phyloP scores from a whole-genome alignment of 2,888 invertebrate species.

The Parapristionchus giblindavisi region DNA sequence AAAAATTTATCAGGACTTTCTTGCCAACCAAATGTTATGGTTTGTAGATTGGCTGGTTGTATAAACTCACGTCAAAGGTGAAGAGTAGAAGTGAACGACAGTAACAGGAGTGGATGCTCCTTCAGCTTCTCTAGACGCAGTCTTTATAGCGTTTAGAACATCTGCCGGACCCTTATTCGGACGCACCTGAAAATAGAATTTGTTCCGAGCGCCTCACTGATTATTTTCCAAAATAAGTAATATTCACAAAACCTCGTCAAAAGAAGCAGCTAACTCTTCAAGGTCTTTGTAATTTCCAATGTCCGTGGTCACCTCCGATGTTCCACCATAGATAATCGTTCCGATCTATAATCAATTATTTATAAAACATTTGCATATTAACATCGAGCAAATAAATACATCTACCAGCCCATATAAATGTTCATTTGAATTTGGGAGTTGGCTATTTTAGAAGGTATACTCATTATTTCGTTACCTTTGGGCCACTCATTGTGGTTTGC shows the following conservation, averaged over 20 bases:
- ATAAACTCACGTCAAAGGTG: conserved; percentile 12
- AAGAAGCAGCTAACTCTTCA: conserved; percentile 54
- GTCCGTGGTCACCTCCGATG: conserved; percentile 60
- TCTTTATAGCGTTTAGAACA: conserved; percentile 3
- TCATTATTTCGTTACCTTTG: not conserved
- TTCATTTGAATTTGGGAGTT: too few relatives aligned
- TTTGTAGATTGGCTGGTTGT: too few relatives aligned
- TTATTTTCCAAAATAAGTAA: too few relatives aligned
- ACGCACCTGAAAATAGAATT: conserved; percentile 19
- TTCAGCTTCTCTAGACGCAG: conserved; percentile 21
- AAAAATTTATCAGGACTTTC: too few relatives aligned
- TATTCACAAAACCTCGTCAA: conserved; percentile 50
- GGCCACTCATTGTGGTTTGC: not conserved
- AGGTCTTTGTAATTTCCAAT: conserved; percentile 53
- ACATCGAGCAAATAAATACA: too few relatives aligned
- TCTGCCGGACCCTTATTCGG: conserved; percentile 18
- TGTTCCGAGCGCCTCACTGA: too few relatives aligned
- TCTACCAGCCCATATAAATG: too few relatives aligned
- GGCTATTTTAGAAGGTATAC: not conserved
- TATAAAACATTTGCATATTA: not conserved
- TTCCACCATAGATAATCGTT: conserved; percentile 61
- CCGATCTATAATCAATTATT: conserved; percentile 45
- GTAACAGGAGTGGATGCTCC: not conserved
- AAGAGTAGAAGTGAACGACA: conserved; percentile 12
- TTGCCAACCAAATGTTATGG: too few relatives aligned